These are phyloP conservation scores for Etheostoma perlongum DNA, from an alignment of 2,797 vertebrate genomes.

Conservation along the genomic window DNA sequence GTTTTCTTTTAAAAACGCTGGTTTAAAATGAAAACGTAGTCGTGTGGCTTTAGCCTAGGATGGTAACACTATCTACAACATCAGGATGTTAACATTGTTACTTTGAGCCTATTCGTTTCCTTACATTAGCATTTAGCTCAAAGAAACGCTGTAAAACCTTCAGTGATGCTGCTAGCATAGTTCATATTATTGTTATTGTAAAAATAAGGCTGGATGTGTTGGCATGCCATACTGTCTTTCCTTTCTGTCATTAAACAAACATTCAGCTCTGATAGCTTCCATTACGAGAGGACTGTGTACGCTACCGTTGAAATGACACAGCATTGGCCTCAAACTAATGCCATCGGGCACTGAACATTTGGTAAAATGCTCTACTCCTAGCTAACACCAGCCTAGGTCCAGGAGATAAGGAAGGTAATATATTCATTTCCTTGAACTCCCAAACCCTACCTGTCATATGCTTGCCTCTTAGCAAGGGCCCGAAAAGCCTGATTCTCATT, in stretches of 20 bases:
- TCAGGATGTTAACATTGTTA: background rate
- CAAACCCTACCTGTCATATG: slow-evolving; percentile 83
- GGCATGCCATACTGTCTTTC: background rate
- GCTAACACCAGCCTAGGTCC: slow-evolving; percentile 69
- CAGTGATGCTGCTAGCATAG: background rate
- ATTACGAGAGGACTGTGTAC: slow-evolving; percentile 49
- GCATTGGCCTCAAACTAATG: slow-evolving; percentile 67
- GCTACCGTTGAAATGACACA: slow-evolving; percentile 68
- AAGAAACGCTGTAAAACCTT: background rate
- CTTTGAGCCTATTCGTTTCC: background rate
- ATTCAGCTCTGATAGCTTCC: slow-evolving; percentile 65
- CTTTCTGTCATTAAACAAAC: slow-evolving; percentile 43
- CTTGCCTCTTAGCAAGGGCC: slow-evolving; percentile 79
- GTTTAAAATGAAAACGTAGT: too few relatives aligned
- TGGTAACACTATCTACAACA: background rate
- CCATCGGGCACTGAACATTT: slow-evolving; percentile 74
- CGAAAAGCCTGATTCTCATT: slow-evolving; percentile 81
- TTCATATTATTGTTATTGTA: background rate
- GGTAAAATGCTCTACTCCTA: slow-evolving; percentile 73
- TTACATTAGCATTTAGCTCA: background rate
- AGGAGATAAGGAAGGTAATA: slow-evolving; percentile 77
- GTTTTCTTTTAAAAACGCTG: too few relatives aligned
- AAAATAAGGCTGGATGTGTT: background rate
- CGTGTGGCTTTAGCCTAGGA: too few relatives aligned
- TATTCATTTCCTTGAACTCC: slow-evolving; percentile 77